Percentiles rank a stretch among this genome's conserved stretches.
Evolutionary conservation across 2,888 invertebrate species (phyloP).

Genomic region (Latrodectus elegans): DNA sequence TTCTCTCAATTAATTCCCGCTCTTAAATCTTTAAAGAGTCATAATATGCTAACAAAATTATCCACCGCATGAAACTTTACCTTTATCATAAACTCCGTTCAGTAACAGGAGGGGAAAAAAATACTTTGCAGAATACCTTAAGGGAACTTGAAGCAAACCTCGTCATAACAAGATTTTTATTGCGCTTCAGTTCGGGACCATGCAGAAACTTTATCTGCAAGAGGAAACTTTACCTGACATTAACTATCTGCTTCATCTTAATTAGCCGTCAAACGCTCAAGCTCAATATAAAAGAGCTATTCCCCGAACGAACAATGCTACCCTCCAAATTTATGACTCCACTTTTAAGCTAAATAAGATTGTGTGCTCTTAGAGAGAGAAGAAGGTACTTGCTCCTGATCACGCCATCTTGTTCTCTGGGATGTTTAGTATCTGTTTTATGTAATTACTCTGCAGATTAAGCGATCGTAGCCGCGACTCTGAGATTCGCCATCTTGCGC

Average conservation of each 20-base stretch:
- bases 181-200: background rate
- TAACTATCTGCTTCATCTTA: constrained; percentile 42
- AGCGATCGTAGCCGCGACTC: background rate
- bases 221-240: constrained; percentile 42
- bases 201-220: constrained; percentile 16
- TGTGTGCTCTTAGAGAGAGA: background rate
- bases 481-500: too few species aligned
- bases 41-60: background rate
- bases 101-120: background rate
- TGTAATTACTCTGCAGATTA: constrained; percentile 31
- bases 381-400: background rate
- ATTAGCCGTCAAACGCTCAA: constrained; percentile 45
- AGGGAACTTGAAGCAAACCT: background rate
- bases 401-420: background rate
- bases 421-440: constrained; percentile 28
- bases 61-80: background rate
- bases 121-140: background rate
- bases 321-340: constrained; percentile 15
- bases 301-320: background rate
- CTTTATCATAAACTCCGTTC: background rate
- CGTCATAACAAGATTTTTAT: constrained; percentile 13
- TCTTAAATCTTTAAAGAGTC: background rate
- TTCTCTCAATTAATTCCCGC: background rate
- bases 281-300: constrained; percentile 14
- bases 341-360: constrained; percentile 11